Percentiles rank a stretch among this genome's conserved stretches.
These are phyloP conservation scores for Brachypteracias leptosomus DNA, from an alignment of 2,113 vertebrate genomes.

Conservation along the genomic window DNA sequence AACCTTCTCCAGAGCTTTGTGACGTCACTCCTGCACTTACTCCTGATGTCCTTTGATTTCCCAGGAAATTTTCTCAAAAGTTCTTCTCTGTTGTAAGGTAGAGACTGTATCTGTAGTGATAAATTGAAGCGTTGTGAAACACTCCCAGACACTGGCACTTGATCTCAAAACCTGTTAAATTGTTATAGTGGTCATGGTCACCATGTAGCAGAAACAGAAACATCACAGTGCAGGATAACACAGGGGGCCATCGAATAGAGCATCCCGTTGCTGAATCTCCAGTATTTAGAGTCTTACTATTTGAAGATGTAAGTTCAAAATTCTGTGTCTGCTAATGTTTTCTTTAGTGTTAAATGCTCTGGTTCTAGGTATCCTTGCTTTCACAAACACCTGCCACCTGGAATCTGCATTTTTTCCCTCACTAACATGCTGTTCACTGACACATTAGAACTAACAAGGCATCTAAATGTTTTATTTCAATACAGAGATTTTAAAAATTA, in stretches of 20 bases:
- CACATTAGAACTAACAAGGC: not conserved
- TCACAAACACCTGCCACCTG: not conserved
- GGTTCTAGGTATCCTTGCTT: not conserved
- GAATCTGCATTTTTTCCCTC: not conserved
- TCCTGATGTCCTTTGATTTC: not conserved
- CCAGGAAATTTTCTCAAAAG: not conserved
- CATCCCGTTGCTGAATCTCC: not conserved
- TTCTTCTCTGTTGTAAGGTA: not conserved
- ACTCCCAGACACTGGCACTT: not conserved
- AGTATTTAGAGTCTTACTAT: not conserved
- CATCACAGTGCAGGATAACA: accelerated
- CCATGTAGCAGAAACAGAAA: accelerated
- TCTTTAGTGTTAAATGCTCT: not conserved
- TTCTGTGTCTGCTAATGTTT: not conserved
- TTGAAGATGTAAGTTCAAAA: not conserved
- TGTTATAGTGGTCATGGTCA: accelerated
- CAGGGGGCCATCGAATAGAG: too few relatives aligned
- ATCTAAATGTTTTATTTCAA: not conserved
- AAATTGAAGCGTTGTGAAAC: not conserved
- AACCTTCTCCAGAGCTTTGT: not conserved
- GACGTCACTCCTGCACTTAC: not conserved
- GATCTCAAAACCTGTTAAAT: not conserved
- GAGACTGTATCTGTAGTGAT: not conserved
- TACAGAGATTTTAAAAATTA: not conserved
- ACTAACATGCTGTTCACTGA: not conserved